These are phyloP conservation scores for Tauraco erythrolophus DNA, from an alignment of 2,113 vertebrate species.

Conservation along the genomic window DNA sequence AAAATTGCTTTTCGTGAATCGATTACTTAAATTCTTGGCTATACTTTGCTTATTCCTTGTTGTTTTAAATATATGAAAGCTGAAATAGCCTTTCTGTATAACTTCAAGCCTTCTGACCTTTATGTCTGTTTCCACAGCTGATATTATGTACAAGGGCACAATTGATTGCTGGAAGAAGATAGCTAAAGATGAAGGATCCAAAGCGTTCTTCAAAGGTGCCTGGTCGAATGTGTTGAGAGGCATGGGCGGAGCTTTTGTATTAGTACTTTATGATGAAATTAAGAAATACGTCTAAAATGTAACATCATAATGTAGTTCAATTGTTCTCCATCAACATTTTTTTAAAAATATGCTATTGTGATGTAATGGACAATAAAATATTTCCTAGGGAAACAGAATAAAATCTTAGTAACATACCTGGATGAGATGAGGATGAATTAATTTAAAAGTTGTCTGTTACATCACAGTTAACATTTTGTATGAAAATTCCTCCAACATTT, in stretches of 20 bases:
- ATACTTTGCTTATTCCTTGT: not conserved
- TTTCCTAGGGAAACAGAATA: slow-evolving; percentile 79
- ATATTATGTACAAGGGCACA: slow-evolving; percentile 98
- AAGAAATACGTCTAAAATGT: slow-evolving; percentile 89
- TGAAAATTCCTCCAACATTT: slow-evolving; percentile 25
- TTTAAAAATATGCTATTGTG: slow-evolving; percentile 51
- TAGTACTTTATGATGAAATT: slow-evolving; percentile 98
- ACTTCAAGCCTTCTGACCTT: slow-evolving; percentile 14
- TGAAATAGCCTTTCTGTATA: not conserved
- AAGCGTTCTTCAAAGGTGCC: slow-evolving; percentile 98
- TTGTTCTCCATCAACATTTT: slow-evolving; percentile 75
- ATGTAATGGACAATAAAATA: slow-evolving; percentile 77
- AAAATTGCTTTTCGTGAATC: not conserved
- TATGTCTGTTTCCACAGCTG: slow-evolving; percentile 83
- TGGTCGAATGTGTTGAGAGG: slow-evolving; percentile 98
- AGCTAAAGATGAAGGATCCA: slow-evolving; percentile 90
- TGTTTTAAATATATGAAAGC: not conserved
- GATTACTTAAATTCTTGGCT: not conserved
- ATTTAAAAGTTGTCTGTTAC: slow-evolving; percentile 51
- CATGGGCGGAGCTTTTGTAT: slow-evolving; percentile 97
- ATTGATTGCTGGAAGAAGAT: slow-evolving; percentile 99
- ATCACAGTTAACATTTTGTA: slow-evolving; percentile 75
- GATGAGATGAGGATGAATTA: slow-evolving; percentile 43
- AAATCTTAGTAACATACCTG: slow-evolving; percentile 39
- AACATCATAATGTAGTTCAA: slow-evolving; percentile 54